Base-by-base conservation (phyloP, 2,113 vertebrate species). In the Xiphias gladius region DNA sequence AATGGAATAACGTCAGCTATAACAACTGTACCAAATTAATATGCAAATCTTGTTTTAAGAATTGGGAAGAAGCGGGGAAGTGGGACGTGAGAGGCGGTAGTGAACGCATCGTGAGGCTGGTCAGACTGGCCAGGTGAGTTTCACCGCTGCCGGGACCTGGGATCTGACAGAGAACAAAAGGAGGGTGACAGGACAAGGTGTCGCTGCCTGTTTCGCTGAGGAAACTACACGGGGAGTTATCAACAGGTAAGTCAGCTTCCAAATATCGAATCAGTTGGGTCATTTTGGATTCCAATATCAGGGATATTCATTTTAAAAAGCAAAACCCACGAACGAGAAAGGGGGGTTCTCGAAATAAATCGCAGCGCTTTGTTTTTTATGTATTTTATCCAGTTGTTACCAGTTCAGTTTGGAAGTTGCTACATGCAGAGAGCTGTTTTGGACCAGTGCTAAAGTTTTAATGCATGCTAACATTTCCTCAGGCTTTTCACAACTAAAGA, bases 101-200 rank as follows among this genome's bases (percentile, higher is more conserved):
- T 82, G 90, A 88, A 86, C 30, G 75, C 89, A 82, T 2, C 85
- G 20, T 2, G 22, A 37, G 70, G 66, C 88, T 17, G 79, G 84
- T 86, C 73, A 7, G 75, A 86, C 90, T 24, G 59, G 88, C 22
- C 77, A 72, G 85, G 88, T 86, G 86, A 89, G 90, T 89, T 77
- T 74, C 26, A 46, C 7, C 22, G 7, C 5, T 19, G 14, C 35
- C 5, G 8, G 8, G 22, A 11, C 2, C 6, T 54, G 19, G 22
- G 22, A 54, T 3, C 20, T 41, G 61, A 2, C 0, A 16, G 3
- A 6, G 19, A 32, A 50, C 79, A 66, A 43, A 57, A 68, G n/a
- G 30, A 16, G 32, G 30, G 32, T 35, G 3, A n/a, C 0, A 3
- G 22, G 2, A 32, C 73, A 22, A 46, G 48, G 41, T 22, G 84